Evolutionary conservation across 1,140 invertebrate genomes (phyloP), one percentile per base, ranked within the genome.

Genomic region (Bombus confusus): DNA sequence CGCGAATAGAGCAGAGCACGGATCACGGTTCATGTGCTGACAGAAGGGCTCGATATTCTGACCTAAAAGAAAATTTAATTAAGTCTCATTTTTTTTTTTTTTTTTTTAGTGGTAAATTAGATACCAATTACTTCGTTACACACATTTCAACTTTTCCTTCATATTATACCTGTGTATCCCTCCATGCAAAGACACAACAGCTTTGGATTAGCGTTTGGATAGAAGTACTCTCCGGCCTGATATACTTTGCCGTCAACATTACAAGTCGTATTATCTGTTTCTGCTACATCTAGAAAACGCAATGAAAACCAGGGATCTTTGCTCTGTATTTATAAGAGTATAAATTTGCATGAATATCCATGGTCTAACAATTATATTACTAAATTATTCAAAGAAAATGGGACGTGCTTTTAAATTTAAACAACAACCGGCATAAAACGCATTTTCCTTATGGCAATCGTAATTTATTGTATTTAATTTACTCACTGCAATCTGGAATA

Each of bases 211-310:
- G 3, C 3, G 10, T 62, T 62, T 13, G 59, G 59, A 13, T 13
- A n/a, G 59, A 62, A 62, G 4, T 12, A n/a, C 1, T 62, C 28
- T 4, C 59, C 59, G 3, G 10, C 59, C 0, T 5, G 12, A n/a
- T 62, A 62, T 13, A 62, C 3, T 13, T 62, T 1, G 28, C 59
- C 59, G 12, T n/a, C 0, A 13, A 5, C 59, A 28, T n/a, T 13
- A 13, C 59, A 62, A n/a, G 22, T n/a, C 5, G 10, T 28, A 12
- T 62, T 13, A 2, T n/a, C 28, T 13, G 4, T 2, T 13, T n/a
- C 28, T 62, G 4, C 12, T 0, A 5, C 0, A 2, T 62, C 59
- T 62, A n/a, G 9, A 62, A 62, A 62, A 62, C 10, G 0, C 10
- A n/a, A 4, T 62, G 28, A n/a, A 22, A 22, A 22, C 1, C 47